Conservation (phyloP, 1,140 invertebrate species). For the Drosophila nasuta region DNA sequence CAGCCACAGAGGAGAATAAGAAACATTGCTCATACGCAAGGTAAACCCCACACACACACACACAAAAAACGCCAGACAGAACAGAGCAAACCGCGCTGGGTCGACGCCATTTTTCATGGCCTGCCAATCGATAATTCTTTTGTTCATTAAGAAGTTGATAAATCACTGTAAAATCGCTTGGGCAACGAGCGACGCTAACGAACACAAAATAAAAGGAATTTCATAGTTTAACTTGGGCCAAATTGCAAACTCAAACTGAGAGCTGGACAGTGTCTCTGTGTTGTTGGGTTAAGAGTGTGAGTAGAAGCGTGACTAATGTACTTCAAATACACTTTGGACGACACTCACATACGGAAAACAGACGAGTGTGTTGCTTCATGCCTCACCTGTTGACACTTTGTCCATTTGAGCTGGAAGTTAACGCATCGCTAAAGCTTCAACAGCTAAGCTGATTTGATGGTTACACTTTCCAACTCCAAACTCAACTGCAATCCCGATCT, state of each 20-base stretch:
- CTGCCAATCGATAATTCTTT: conserved; percentile 78
- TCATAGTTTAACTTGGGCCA: conserved; percentile 44
- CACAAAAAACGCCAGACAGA: neutral
- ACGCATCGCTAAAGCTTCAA: conserved; percentile 43
- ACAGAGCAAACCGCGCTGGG: neutral
- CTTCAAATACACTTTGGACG: conserved; percentile 47
- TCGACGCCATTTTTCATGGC: conserved; percentile 62
- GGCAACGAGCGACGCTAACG: conserved; percentile 7
- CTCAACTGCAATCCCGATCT: neutral
- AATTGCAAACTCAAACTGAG: conserved; percentile 47
- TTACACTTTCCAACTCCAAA: neutral
- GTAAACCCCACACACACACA: conserved; percentile 15
- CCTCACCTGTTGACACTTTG: conserved; percentile 47
- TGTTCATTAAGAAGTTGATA: conserved; percentile 81
- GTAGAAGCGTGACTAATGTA: conserved; percentile 49
- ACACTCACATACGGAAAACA: conserved; percentile 30
- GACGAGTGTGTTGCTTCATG: conserved; percentile 18
- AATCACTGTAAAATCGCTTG: conserved; percentile 52
- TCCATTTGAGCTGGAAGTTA: conserved; percentile 45
- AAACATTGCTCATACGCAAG: conserved; percentile 68
- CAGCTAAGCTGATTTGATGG: conserved; percentile 44
- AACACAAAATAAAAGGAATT: conserved; percentile 48
- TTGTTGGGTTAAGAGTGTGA: neutral
- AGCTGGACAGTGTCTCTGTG: conserved; percentile 27
- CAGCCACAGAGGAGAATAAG: conserved; percentile 19